Base-by-base conservation (phyloP, 2,888 invertebrate genomes). In the Polydesmus complanatus region DNA sequence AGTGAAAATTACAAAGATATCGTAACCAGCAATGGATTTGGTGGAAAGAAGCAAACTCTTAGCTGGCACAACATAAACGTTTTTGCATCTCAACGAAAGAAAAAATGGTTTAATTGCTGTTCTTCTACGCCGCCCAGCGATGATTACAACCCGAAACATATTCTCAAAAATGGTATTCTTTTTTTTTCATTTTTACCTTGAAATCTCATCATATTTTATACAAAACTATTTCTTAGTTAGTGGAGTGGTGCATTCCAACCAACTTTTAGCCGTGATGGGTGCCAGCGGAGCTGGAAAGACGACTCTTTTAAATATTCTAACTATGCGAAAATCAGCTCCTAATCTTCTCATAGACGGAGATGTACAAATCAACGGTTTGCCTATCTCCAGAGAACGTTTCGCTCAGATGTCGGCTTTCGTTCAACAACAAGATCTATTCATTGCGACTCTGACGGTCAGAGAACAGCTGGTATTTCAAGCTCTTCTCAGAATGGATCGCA, bases 391-490 rank as follows among this genome's bases (percentile, higher is more conserved):
- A 14, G 83, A 81, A 63, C 81, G 82, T 49, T 78, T 87, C 69
- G 84, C 84, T 58, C 84, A 86, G 8, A 78, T 88, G 47, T 87
- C 88, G 21, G 92, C 91, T 0, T 95, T 94, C 69, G 92, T 95
- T 0, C 93, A 94, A 70, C 95, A 95, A 72, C 88, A 93, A 68
- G 94, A 95, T 73, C 76, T 94, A 58, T 95, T 95, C 71, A 86
- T 95, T 67, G 89, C 90, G 0, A 88, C 88, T 0, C 77, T 95
- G 54, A 93, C 93, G 1, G 92, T 93, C 0, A 79, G 80, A 64
- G 94, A 95, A 70, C 93, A 94, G 74, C 80, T 95, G 3, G 80
- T 86, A 55, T 94, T 94, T 71, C 88, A 89, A 82, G 90, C 92
- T 2, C 76, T 83, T 57, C 78, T 88, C 68, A 85, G 85, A 80